phyloP scores from a whole-genome alignment of 2,113 vertebrate species.

The Mungos mungo region DNA sequence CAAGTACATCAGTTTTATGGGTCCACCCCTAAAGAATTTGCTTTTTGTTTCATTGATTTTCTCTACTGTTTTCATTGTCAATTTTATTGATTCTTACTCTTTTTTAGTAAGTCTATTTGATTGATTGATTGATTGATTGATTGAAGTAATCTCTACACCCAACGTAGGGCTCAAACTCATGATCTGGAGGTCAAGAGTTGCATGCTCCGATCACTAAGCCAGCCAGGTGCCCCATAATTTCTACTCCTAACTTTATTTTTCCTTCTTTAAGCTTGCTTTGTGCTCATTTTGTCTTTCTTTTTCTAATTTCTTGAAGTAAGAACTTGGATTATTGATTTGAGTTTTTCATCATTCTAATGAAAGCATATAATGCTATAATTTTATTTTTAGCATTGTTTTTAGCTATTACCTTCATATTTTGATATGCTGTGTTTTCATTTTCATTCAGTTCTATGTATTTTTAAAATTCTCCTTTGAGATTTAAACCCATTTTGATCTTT shows the following conservation, averaged over 20 bases:
- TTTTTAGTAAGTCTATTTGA: background rate
- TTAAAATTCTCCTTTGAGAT: background rate
- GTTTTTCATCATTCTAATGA: background rate
- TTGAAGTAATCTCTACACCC: background rate
- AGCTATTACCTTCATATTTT: background rate
- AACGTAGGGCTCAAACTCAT: background rate
- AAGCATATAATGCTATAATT: background rate
- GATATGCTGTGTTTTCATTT: background rate
- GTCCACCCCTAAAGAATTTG: background rate
- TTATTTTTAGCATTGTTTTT: background rate
- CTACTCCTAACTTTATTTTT: background rate
- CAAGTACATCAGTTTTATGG: background rate
- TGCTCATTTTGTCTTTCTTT: background rate
- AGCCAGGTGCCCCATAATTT: background rate
- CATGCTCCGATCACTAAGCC: background rate
- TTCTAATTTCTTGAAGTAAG: background rate
- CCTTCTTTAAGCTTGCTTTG: background rate
- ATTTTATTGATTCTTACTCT: background rate
- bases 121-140: background rate
- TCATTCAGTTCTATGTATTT: background rate
- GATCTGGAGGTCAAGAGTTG: background rate
- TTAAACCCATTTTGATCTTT: background rate
- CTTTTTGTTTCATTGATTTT: background rate
- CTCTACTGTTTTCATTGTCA: background rate
- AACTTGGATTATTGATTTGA: background rate